Evolutionary conservation across 2,797 vertebrate genomes (phyloP), one percentile per base, ranked within the genome.

Genomic region (Phylloscopus collybita): DNA sequence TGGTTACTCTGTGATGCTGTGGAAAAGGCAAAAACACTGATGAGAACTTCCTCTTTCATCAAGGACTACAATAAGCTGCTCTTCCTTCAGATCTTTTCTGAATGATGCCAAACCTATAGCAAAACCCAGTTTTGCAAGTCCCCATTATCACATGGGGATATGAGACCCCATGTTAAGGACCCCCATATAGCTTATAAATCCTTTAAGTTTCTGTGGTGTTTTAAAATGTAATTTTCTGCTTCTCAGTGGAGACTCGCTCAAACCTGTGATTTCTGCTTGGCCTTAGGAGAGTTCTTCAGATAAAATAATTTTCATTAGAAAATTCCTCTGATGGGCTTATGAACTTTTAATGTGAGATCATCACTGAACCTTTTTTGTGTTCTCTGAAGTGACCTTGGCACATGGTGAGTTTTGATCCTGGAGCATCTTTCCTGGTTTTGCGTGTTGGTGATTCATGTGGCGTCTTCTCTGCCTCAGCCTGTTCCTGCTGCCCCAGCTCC

Each of bases 61-160:
- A 56, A 65, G 54, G 27, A 8, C 78, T 65, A 3, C 30, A n/a
- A 22, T 21, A 47, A 71, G 8, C 13, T 34, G 8, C 5, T 81
- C 15, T 80, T 90, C 40, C 36, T 34, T 40, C 16, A n/a, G 20
- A 10, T 54, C 26, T 74, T 34, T 56, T 67, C 57, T 71, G 38
- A 61, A 30, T 53, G 29, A 13, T 66, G 5, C 32, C 1, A 47
- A 80, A 57, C 56, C 20, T 74, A 30, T 30, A 50, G 59, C 32
- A 57, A 62, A 70, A 13, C 44, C 18, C 42, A 27, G 27, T 72
- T 89, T 61, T 84, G 30, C 40, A 49, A 4, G 50, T 23, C 40
- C 23, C 25, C 3, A 0, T n/a, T 54, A 0, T 6, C 23, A 3
- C 26, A 6, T 13, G 22, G 40, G 65, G 13, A 1, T 47, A 3